These are phyloP conservation scores for Xenentodon cancila DNA, from an alignment of 2,797 vertebrate genomes.

Conservation along the genomic window DNA sequence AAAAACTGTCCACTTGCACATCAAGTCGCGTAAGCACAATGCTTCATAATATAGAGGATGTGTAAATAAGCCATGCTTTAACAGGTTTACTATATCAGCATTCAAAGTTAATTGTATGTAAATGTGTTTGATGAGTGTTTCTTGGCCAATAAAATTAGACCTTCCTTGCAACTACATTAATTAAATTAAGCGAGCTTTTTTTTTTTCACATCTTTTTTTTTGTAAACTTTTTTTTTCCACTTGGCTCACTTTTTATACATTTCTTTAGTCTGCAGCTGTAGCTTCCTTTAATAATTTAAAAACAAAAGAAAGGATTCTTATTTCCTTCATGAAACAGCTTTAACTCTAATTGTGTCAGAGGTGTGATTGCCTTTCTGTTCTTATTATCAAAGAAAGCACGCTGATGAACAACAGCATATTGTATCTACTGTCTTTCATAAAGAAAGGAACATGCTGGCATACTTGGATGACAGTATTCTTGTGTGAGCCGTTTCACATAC, in stretches of 20 bases:
- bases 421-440: slow-evolving; percentile 55
- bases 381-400: slow-evolving; percentile 18
- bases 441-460: slow-evolving; percentile 48
- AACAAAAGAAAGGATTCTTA: too few species aligned
- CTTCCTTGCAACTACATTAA: not conserved
- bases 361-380: not conserved
- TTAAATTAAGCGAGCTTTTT: not conserved
- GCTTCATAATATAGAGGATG: not conserved
- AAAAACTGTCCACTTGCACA: not conserved
- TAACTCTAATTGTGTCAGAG: too few species aligned
- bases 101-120: not conserved
- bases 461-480: slow-evolving; percentile 48
- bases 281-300: too few species aligned
- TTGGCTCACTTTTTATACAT: not conserved
- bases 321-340: too few species aligned
- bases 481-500: slow-evolving; percentile 63
- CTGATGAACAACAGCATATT: slow-evolving; percentile 44
- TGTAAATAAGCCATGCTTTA: not conserved
- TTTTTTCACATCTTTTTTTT: not conserved
- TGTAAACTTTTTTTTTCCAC: not conserved
- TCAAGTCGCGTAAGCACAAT: not conserved
- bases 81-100: not conserved
- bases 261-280: not conserved
- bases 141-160: not conserved
- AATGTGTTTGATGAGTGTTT: not conserved